Percentiles rank a stretch among this genome's conserved stretches.
Conservation (phyloP, 2,888 invertebrate species). For the Cosmia pyralina region DNA sequence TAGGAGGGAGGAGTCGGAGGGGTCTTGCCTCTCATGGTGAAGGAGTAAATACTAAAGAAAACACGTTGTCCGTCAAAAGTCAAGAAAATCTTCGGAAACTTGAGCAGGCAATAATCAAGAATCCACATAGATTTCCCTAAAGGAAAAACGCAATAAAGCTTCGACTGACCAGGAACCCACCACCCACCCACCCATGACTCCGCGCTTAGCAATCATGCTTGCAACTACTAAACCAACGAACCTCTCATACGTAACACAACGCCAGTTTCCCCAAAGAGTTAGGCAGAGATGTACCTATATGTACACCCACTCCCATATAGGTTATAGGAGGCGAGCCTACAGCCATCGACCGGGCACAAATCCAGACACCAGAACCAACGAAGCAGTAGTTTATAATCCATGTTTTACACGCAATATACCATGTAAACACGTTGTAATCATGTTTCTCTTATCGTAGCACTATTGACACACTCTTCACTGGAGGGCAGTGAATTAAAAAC, state of each 20-base stretch:
- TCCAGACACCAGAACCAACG: background rate
- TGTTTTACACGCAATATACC: background rate
- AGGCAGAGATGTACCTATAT: too few relatives aligned
- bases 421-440: slow-evolving; percentile 19
- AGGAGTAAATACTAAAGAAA: background rate
- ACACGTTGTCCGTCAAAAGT: background rate
- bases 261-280: too few relatives aligned
- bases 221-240: too few relatives aligned
- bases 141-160: background rate
- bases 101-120: background rate
- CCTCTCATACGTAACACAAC: too few relatives aligned
- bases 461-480: slow-evolving; percentile 18
- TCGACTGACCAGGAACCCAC: too few relatives aligned
- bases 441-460: slow-evolving; percentile 12
- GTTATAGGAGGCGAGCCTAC: background rate
- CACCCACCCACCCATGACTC: too few relatives aligned
- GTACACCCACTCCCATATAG: background rate
- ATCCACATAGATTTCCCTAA: too few relatives aligned
- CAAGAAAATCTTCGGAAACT: background rate
- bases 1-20: too few relatives aligned
- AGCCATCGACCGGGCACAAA: background rate
- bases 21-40: background rate
- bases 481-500: slow-evolving; percentile 49
- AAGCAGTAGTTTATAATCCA: background rate
- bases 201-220: too few relatives aligned